Evolutionary conservation across 2,888 invertebrate genomes (phyloP), one percentile per base, ranked within the genome.

Genomic region (Hedya salicella): DNA sequence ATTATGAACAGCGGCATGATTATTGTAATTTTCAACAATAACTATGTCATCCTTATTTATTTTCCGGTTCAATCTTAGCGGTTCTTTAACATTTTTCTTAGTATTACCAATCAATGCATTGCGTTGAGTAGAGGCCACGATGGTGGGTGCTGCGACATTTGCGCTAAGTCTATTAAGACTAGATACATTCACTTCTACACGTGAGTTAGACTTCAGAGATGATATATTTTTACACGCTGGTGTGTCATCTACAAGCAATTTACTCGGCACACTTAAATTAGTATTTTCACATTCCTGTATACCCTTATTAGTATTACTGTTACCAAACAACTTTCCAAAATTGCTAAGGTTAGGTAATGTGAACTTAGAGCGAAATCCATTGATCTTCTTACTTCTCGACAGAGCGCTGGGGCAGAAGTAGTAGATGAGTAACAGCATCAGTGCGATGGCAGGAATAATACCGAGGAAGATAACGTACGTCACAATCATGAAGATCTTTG

Each of bases 381-480:
- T 36, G 17, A 11, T 11, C 25, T 50, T 88, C 83, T 93, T 93
- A 91, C 91, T 91, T 83, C 92, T 89, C 71, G 78, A 75, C 49
- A 90, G 78, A 69, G 91, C 80, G 95, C 96, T 95, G 80, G 95
- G 95, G 21, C 94, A 93, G 69, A 95, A 94, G 89, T 96, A 96
- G 93, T 97, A 97, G 62, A 95, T 83, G 42, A 96, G 88, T 82
- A 96, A 94, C 39, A 95, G 91, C 2, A 95, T 78, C 19, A 96
- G 84, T 1, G 95, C 94, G 48, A 96, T 86, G 68, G 95, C 85
- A 0, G 98, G 98, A 62, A 98, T 92, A 73, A 98, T 95, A 19
- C 97, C 96, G 75, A 98, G 94, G 94, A 98, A 97, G 76, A 98
- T 95, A 71, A 98, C 94, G 85, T 96, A 96, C 92, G 98, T 93